Conservation (phyloP, 1,140 invertebrate species). For the Drosophila lini region DNA sequence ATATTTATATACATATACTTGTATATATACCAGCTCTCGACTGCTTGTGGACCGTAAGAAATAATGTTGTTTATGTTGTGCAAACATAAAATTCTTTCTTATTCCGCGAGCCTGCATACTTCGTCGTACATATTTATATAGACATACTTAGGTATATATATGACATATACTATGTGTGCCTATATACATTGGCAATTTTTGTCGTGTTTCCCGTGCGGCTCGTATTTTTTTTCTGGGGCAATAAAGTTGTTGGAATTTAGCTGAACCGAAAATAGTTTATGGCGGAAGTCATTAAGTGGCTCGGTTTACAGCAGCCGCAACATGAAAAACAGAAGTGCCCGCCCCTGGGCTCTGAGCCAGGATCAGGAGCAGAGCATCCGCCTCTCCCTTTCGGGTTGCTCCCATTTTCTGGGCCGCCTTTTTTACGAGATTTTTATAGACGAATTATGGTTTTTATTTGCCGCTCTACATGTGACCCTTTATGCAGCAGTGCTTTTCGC, state of each 20-base stretch:
- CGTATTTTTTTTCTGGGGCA: constrained; percentile 49
- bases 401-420: constrained; percentile 57
- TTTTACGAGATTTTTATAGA: constrained; percentile 82
- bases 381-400: constrained; percentile 8
- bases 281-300: constrained; percentile 82
- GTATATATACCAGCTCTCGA: constrained; percentile 4
- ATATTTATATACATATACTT: constrained; percentile 4
- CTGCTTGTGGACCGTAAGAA: constrained; percentile 69
- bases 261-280: constrained; percentile 83
- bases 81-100: constrained; percentile 77
- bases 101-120: constrained; percentile 48
- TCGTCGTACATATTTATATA: constrained; percentile 11
- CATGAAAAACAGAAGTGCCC: constrained; percentile 81
- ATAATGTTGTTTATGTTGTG: constrained; percentile 83
- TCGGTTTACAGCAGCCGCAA: constrained; percentile 83
- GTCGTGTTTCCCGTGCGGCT: constrained; percentile 62
- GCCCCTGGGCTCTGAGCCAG: constrained; percentile 40
- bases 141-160: constrained; percentile 14
- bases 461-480: constrained; percentile 63
- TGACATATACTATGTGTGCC: constrained; percentile 13
- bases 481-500: constrained; percentile 53
- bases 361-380: constrained; percentile 1
- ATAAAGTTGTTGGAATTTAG: constrained; percentile 83
- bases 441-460: constrained; percentile 83
- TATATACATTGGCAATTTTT: constrained; percentile 68